Evolutionary conservation across 2,888 invertebrate species (phyloP), one percentile per base, ranked within the genome.

Genomic region (Caenorhabditis sp.): DNA sequence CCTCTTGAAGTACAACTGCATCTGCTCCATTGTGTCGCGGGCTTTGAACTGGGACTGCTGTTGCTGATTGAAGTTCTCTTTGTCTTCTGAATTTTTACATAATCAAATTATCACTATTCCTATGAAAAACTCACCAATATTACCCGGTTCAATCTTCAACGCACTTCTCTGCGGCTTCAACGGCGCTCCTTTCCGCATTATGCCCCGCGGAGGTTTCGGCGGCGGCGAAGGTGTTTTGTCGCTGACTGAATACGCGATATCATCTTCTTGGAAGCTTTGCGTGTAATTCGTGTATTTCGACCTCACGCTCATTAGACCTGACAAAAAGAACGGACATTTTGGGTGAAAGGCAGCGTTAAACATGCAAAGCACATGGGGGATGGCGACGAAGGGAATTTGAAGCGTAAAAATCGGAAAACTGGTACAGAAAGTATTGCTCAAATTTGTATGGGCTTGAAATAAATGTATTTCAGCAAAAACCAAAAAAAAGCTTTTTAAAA

Each of bases 101-200:
- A 5, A 47, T 40, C 22, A 51, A 15, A 24, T 26, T 32, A n/a
- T n/a, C n/a, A n/a, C n/a, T n/a, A n/a, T n/a, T n/a, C n/a, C n/a
- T n/a, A n/a, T n/a, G n/a, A n/a, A n/a, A n/a, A n/a, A n/a, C n/a
- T n/a, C n/a, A n/a, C n/a, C n/a, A n/a, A n/a, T n/a, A n/a, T n/a
- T n/a, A n/a, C n/a, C n/a, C n/a, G 82, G 78, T n/a, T 82, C 82
- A 35, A 82, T 79, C 56, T 61, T 68, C 0, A 82, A 2, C 2
- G 72, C 69, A n/a, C 74, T 69, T 40, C 82, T 32, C 56, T 69
- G 78, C 22, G 82, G 82, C 26, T 82, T 82, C 74, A 82, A 69
- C 2, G 82, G 82, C n/a, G 82, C 53, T n/a, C 37, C 44, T 65
- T 74, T 65, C 3, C 82, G 58, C 35, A 74, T 18, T 22, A 78